phyloP scores from a whole-genome alignment of 2,888 invertebrate genomes.

The Phengaris arion region DNA sequence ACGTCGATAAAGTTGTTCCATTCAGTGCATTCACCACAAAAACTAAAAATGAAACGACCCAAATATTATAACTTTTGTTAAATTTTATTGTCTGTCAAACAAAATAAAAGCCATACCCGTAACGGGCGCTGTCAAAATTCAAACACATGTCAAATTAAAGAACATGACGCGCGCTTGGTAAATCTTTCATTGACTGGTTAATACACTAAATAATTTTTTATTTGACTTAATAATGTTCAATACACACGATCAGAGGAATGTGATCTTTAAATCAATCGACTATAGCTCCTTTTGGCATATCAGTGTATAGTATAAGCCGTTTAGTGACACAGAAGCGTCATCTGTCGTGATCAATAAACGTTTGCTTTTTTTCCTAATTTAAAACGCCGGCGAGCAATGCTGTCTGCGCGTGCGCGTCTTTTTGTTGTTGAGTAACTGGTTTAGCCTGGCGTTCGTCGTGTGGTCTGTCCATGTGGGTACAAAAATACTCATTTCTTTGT shows the following conservation, averaged over 20 bases:
- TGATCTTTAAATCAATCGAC: not conserved
- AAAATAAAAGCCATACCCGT: conserved; percentile 36
- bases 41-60: too few species aligned
- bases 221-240: not conserved
- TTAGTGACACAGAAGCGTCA: conserved; percentile 47
- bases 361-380: conserved; percentile 37
- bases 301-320: conserved; percentile 28
- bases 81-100: conserved; percentile 22
- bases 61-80: too few species aligned
- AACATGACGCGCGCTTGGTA: conserved; percentile 41
- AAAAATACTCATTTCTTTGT: not conserved
- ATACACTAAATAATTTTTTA: conserved; percentile 11
- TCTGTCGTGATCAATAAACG: conserved; percentile 55
- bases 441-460: conserved; percentile 41
- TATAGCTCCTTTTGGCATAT: not conserved
- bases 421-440: conserved; percentile 40
- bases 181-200: conserved; percentile 33
- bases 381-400: conserved; percentile 33
- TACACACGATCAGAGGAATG: not conserved
- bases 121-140: conserved; percentile 40
- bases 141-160: conserved; percentile 44
- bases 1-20: too few species aligned
- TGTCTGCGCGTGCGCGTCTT: conserved; percentile 38
- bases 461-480: conserved; percentile 23
- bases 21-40: too few species aligned